Evolutionary conservation across 2,888 invertebrate genomes (phyloP).

Genomic region (Thymelicus acteon): DNA sequence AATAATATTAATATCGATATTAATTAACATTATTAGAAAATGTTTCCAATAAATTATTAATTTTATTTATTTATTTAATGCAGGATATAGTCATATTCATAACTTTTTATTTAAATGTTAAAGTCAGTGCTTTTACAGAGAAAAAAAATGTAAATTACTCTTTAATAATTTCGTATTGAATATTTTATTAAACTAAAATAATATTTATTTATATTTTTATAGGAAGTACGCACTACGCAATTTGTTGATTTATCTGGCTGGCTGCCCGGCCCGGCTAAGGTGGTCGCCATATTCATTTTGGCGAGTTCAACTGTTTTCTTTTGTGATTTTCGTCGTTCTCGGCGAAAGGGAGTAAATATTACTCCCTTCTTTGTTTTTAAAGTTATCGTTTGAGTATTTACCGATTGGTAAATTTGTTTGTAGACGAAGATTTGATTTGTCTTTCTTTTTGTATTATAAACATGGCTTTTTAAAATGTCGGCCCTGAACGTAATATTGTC

Average conservation of each 20-base stretch:
- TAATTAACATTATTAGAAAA: too few species aligned
- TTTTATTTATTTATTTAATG: conserved; percentile 1
- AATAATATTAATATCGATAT: too few species aligned
- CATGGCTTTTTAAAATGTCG: conserved; percentile 94
- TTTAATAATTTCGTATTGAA: not conserved
- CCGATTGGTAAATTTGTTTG: conserved; percentile 65
- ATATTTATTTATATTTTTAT: conserved; percentile 39
- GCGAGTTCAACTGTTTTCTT: conserved; percentile 81
- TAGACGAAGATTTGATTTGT: conserved; percentile 73
- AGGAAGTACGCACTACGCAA: conserved; percentile 83
- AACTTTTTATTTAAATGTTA: conserved; percentile 30
- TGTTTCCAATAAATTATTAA: too few species aligned
- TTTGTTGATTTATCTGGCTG: conserved; percentile 63
- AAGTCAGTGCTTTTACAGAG: not conserved
- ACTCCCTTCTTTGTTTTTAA: conserved; percentile 83
- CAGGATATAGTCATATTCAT: conserved; percentile 33
- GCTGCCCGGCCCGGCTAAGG: conserved; percentile 70
- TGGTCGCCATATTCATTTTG: conserved; percentile 88
- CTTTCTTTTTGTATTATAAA: conserved; percentile 86
- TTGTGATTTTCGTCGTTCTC: conserved; percentile 86
- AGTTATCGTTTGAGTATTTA: conserved; percentile 63
- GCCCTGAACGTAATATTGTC: conserved; percentile 87
- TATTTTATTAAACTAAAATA: conserved; percentile 10
- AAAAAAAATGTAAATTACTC: not conserved
- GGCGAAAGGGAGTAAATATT: conserved; percentile 87